A percentile compares a stretch with the other conserved stretches of the same genome.
These are phyloP conservation scores for Enteromius trimaculatus DNA, from an alignment of 2,797 vertebrate species.

Conservation along the genomic window DNA sequence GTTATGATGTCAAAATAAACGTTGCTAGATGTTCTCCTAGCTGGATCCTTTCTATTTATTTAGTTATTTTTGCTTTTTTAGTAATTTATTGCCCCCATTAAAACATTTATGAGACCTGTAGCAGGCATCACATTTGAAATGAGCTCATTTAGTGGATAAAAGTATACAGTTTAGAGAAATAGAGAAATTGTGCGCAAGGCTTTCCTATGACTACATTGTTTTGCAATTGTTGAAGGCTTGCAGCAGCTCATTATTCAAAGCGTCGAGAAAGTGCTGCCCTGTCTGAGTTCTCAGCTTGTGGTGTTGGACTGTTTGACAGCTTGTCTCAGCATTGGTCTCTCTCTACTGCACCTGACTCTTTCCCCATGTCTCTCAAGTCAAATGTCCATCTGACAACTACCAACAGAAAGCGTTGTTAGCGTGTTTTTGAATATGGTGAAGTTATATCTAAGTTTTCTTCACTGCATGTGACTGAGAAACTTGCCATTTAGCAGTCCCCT, in stretches of 20 bases:
- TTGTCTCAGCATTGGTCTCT: conserved; percentile 72
- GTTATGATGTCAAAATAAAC: too few relatives aligned
- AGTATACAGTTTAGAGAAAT: neutral
- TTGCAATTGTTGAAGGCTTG: conserved; percentile 7
- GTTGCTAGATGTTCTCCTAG: too few relatives aligned
- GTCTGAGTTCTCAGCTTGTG: conserved; percentile 42
- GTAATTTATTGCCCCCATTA: too few relatives aligned
- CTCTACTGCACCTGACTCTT: conserved; percentile 73
- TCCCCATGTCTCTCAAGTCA: conserved; percentile 39
- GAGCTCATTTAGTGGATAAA: too few relatives aligned
- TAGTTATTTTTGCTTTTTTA: too few relatives aligned
- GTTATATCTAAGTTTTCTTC: neutral
- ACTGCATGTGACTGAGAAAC: neutral
- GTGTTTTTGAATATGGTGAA: conserved; percentile 25
- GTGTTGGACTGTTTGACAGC: conserved; percentile 66
- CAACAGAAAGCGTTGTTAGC: neutral
- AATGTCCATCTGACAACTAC: conserved; percentile 6
- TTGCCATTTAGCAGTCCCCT: neutral
- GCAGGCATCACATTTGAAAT: too few relatives aligned
- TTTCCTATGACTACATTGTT: neutral
- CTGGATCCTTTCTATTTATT: too few relatives aligned
- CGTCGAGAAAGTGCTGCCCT: conserved; percentile 4
- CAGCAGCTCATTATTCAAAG: conserved; percentile 33
- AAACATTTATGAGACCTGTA: too few relatives aligned
- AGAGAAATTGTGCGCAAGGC: neutral